These are phyloP conservation scores for Brachypteracias leptosomus DNA, from an alignment of 2,113 vertebrate species.

Conservation along the genomic window DNA sequence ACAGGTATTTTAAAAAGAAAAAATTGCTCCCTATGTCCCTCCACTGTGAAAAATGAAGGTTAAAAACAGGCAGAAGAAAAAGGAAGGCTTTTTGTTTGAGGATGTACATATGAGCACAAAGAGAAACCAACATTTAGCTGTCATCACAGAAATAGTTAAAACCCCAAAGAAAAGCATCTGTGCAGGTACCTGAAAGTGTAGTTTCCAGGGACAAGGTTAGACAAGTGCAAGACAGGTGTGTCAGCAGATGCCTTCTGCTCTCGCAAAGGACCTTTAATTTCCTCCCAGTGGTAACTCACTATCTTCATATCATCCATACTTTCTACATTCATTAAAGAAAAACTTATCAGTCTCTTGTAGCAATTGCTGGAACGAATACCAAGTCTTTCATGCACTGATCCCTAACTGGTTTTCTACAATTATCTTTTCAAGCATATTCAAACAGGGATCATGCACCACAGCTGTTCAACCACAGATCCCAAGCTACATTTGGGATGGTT, in stretches of 20 bases:
- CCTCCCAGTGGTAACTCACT: conserved; percentile 81
- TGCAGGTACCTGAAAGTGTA: conserved; percentile 81
- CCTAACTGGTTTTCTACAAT: neutral
- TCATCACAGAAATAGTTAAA: neutral
- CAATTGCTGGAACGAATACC: neutral
- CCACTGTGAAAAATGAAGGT: neutral
- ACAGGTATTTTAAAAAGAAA: neutral
- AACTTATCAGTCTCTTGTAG: neutral
- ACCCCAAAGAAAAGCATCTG: neutral
- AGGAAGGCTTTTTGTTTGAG: neutral
- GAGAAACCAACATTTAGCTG: neutral
- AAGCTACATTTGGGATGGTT: neutral
- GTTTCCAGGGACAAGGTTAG: conserved; percentile 76
- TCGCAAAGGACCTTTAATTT: conserved; percentile 75
- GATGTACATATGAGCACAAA: neutral
- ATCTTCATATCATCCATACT: conserved; percentile 78
- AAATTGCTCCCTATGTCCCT: neutral
- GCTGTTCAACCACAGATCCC: neutral
- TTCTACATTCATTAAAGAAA: conserved; percentile 66
- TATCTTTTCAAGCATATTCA: neutral
- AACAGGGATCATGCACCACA: neutral
- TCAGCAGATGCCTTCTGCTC: conserved; percentile 70
- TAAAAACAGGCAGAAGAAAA: neutral
- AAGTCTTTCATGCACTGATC: neutral
- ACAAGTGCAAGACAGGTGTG: conserved; percentile 69